phyloP scores from a whole-genome alignment of 2,113 vertebrate species.

The Oxyruncus cristatus region DNA sequence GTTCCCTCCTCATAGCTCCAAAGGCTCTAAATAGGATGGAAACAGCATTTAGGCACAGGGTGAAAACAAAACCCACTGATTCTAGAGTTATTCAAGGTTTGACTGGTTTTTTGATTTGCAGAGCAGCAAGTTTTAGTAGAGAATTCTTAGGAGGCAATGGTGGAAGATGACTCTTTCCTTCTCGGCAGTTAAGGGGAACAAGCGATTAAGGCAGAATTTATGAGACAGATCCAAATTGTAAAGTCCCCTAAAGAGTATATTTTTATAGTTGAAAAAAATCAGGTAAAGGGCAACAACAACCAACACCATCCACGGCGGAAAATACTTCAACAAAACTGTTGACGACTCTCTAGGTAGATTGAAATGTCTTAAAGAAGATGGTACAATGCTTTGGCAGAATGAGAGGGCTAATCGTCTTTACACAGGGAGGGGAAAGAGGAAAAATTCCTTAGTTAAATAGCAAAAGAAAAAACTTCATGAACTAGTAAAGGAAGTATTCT shows the following conservation, averaged over 20 bases:
- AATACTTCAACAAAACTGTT: neutral
- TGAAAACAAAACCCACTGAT: neutral
- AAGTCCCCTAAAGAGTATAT: neutral
- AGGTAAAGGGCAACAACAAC: neutral
- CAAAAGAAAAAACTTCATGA: neutral
- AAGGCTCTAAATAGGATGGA: neutral
- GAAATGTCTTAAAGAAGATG: neutral
- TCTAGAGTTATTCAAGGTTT: neutral
- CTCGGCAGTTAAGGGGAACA: neutral
- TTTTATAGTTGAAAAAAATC: neutral
- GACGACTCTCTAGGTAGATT: neutral
- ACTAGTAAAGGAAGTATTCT: neutral
- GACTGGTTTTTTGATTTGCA: neutral
- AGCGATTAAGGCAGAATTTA: neutral
- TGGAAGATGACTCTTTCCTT: neutral
- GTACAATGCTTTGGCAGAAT: neutral
- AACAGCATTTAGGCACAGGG: neutral
- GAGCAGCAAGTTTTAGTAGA: neutral
- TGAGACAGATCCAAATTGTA: constrained; percentile 49
- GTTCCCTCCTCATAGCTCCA: neutral
- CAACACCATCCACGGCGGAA: fast-evolving
- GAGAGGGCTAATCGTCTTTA: neutral
- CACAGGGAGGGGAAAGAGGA: neutral
- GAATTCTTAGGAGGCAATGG: neutral
- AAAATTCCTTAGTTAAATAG: neutral